A percentile compares a stretch with the other conserved stretches of the same genome.
These are phyloP conservation scores for Byasa hedistus DNA, from an alignment of 2,888 invertebrate genomes.

Conservation along the genomic window DNA sequence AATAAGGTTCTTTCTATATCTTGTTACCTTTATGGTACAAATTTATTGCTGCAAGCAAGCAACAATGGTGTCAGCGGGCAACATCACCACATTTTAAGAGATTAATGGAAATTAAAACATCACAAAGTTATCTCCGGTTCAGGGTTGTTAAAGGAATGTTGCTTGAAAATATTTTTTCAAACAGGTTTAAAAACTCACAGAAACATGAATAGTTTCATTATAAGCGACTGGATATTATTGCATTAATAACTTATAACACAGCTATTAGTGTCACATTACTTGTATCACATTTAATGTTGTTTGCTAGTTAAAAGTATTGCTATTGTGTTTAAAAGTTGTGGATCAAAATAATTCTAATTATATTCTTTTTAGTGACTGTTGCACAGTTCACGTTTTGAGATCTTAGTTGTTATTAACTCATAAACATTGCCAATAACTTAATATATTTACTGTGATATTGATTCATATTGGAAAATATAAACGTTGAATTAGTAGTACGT, in stretches of 20 bases:
- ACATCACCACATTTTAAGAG: not conserved
- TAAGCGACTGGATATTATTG: too few species aligned
- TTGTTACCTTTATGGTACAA: not conserved
- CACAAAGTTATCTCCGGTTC: not conserved
- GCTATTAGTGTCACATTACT: too few species aligned
- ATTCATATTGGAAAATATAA: not conserved
- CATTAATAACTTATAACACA: too few species aligned
- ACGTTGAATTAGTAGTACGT: not conserved
- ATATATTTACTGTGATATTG: conserved; percentile 4
- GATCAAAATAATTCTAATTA: not conserved
- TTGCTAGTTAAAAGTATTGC: not conserved
- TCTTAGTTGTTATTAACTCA: not conserved
- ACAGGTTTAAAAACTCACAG: too few species aligned
- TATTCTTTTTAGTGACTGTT: not conserved
- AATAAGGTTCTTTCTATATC: conserved; percentile 29
- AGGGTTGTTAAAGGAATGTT: too few species aligned
- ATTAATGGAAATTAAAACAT: not conserved
- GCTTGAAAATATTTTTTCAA: too few species aligned
- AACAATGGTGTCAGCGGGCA: not conserved
- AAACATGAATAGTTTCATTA: too few species aligned
- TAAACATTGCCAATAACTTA: conserved; percentile 7
- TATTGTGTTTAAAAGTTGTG: not conserved
- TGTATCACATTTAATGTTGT: not conserved
- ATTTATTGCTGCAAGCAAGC: not conserved
- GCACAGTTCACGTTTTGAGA: not conserved